Evolutionary conservation across 2,888 invertebrate genomes (phyloP).

Genomic region (Eristalis tenax): DNA sequence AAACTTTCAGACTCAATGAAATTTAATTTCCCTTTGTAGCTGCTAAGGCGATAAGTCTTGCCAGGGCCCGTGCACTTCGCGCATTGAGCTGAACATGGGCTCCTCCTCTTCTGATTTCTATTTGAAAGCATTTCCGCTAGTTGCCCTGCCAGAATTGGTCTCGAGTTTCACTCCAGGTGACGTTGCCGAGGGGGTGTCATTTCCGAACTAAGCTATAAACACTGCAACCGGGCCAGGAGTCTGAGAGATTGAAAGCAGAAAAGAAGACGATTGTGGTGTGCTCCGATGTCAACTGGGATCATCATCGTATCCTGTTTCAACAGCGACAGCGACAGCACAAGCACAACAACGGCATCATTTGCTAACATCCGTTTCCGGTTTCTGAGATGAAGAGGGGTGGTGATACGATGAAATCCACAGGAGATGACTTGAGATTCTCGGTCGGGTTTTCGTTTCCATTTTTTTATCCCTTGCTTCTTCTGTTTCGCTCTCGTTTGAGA

Average conservation of each 20-base stretch:
- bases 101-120: background rate
- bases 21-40: conserved; percentile 35
- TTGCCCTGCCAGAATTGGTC: background rate
- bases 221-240: no score
- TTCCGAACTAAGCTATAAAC: conserved; percentile 14
- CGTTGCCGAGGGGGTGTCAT: conserved; percentile 29
- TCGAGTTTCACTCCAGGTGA: conserved; percentile 43
- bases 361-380: conserved; percentile 66
- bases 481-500: conserved; percentile 2
- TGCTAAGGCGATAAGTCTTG: background rate
- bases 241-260: background rate
- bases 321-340: conserved; percentile 6
- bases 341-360: conserved; percentile 50
- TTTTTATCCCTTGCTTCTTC: background rate
- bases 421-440: conserved; percentile 42
- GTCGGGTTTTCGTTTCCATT: conserved; percentile 4
- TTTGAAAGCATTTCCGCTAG: conserved; percentile 9
- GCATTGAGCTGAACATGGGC: background rate
- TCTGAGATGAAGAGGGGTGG: conserved; percentile 20
- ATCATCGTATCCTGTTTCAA: conserved; percentile 20
- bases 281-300: conserved; percentile 38
- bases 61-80: background rate
- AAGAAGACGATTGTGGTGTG: conserved; percentile 21
- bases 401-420: conserved; percentile 44
- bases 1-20: conserved; percentile 43